A percentile compares a stretch with the other conserved stretches of the same genome.
Conservation (phyloP, 2,797 vertebrate genomes). For the Sebastes oblongus region DNA sequence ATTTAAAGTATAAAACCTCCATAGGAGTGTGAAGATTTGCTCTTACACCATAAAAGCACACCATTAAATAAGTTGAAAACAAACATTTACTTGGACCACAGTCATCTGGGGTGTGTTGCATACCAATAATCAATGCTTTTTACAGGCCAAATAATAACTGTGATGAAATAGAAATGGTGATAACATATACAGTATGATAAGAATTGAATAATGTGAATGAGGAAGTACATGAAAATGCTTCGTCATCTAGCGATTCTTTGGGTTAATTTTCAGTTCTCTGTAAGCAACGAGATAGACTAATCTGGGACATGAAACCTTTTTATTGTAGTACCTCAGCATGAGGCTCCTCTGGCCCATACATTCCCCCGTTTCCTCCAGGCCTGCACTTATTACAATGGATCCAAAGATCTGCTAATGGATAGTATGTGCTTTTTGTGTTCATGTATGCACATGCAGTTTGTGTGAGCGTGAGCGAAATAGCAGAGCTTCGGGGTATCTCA, state of each 20-base stretch:
- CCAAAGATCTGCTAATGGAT: slow-evolving; percentile 60
- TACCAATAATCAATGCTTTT: not conserved
- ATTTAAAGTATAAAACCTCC: not conserved
- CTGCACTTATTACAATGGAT: slow-evolving; percentile 64
- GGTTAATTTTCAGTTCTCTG: not conserved
- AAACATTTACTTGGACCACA: not conserved
- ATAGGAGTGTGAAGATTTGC: not conserved
- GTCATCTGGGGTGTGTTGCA: not conserved
- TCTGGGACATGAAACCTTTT: slow-evolving; percentile 33
- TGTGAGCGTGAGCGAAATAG: slow-evolving; percentile 19
- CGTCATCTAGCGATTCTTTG: not conserved
- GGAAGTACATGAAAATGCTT: not conserved
- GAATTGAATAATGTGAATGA: not conserved
- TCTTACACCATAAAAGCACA: no score
- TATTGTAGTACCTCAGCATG: slow-evolving; percentile 11
- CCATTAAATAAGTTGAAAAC: not conserved
- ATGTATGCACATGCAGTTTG: slow-evolving; percentile 1
- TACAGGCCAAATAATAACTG: not conserved
- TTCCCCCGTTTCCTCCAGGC: slow-evolving; percentile 37
- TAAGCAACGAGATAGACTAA: not conserved
- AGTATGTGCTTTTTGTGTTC: slow-evolving; percentile 1
- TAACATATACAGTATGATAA: not conserved
- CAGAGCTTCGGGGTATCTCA: slow-evolving; percentile 54
- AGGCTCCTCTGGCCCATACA: slow-evolving; percentile 11
- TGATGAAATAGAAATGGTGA: not conserved